Base-by-base conservation (phyloP, 2,797 vertebrate genomes). In the Hipposideros larvatus region DNA sequence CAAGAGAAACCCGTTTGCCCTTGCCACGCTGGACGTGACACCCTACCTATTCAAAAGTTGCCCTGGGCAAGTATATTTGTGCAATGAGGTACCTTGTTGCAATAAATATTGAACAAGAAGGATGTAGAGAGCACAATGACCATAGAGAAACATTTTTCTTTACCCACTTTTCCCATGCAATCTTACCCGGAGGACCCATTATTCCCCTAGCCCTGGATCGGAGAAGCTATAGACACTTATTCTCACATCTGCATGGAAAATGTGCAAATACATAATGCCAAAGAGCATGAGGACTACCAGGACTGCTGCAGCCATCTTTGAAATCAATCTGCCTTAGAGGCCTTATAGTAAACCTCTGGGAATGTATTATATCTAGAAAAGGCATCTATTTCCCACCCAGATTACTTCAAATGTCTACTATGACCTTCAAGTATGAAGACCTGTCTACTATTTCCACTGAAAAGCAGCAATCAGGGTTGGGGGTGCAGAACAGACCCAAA, bases 121-220 rank as follows among this genome's bases (percentile, higher is more conserved):
- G 18, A 15, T 2, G 0, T 6, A 4, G 0, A 48, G 37, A 63
- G 14, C n/a, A 37, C 18, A 43, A 48, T 14, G 70, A 74, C 26
- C 14, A 13, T 28, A 53, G 59, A 75, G n/a, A 87, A n/a, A n/a
- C 14, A 46, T 41, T 46, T 73, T n/a, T 41, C 43, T 55, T 70
- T 77, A 24, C 21, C 28, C 41, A 22, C 2, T 31, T 63, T 43
- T 37, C 26, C 48, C 46, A 16, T 10, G 59, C 13, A 41, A 7
- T 21, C 21, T 4, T 4, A 11, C 63, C 31, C 55, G 0, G 0
- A 4, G 31, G 18, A 14, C 14, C 55, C 3, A 0, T 16, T 31
- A 21, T 26, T 34, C n/a, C 15, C 19, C 11, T 2, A 10, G 11
- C 37, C 55, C 51, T 1, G 1, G 4, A 7, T 68, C 55, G 31